Evolutionary conservation across 2,797 vertebrate genomes (phyloP).

Genomic region (Cossypha niveicapilla): DNA sequence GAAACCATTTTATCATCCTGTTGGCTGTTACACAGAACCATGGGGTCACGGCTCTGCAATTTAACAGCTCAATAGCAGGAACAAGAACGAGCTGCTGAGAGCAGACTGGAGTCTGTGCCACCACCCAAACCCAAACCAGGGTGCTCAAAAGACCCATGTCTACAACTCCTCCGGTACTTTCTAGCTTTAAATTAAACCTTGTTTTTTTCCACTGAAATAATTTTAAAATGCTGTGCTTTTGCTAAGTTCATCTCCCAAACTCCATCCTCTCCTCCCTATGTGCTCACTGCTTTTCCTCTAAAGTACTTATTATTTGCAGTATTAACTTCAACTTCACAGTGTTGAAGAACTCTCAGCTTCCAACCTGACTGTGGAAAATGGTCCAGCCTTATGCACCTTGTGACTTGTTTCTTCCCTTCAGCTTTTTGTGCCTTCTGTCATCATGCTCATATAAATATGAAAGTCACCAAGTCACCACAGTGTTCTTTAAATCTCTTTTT

Average conservation of each 20-base stretch:
- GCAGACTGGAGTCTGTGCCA: not conserved
- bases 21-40: not conserved
- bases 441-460: not conserved
- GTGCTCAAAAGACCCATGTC: not conserved
- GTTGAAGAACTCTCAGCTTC: not conserved
- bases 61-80: not conserved
- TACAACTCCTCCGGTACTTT: not conserved
- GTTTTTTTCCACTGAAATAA: not conserved
- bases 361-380: rapidly evolving
- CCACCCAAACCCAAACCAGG: not conserved
- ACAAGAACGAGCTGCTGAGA: not conserved
- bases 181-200: not conserved
- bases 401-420: not conserved
- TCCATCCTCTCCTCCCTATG: not conserved
- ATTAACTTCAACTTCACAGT: not conserved
- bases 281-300: not conserved
- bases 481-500: not conserved
- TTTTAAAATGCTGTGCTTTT: not conserved
- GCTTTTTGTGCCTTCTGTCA: not conserved
- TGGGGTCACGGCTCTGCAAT: not conserved
- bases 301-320: too few relatives aligned
- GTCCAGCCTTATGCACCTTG: not conserved
- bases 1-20: not conserved
- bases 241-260: not conserved
- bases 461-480: not conserved